These are phyloP conservation scores for Palloptera scutellata DNA, from an alignment of 2,888 invertebrate species.

Conservation along the genomic window DNA sequence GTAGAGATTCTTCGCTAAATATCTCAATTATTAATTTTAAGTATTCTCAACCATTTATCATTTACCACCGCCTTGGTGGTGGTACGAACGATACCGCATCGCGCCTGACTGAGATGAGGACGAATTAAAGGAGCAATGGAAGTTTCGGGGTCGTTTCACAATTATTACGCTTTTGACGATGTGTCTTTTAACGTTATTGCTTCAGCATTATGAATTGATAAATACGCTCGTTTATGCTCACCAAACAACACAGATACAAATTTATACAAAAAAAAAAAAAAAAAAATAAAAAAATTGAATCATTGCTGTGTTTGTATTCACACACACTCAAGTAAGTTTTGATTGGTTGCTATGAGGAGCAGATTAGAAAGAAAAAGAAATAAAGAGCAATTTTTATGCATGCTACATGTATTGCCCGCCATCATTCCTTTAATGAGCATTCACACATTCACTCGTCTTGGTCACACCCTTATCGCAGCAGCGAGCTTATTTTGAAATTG, in stretches of 20 bases:
- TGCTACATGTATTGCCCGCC: too few species aligned
- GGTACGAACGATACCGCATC: conserved; percentile 2
- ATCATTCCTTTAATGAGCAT: too few species aligned
- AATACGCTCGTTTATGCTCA: conserved; percentile 31
- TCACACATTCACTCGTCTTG: too few species aligned
- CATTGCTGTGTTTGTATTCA: too few species aligned
- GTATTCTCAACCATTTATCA: conserved; percentile 29
- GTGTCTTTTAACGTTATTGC: conserved; percentile 38
- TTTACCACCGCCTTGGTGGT: background rate
- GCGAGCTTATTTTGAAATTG: too few species aligned
- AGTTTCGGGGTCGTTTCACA: conserved; percentile 27
- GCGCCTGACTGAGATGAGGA: background rate
- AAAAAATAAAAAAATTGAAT: too few species aligned
- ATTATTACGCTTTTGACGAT: conserved; percentile 47
- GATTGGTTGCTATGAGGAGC: conserved; percentile 32
- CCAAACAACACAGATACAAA: background rate
- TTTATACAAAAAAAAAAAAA: too few species aligned
- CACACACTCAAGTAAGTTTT: background rate
- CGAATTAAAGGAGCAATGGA: conserved; percentile 5
- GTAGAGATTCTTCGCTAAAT: conserved; percentile 14
- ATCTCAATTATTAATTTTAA: conserved; percentile 34
- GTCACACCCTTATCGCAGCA: too few species aligned
- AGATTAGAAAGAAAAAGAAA: conserved; percentile 8
- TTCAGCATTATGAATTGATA: conserved; percentile 30
- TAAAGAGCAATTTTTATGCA: too few species aligned